Base-by-base conservation (phyloP, 2,113 vertebrate species). In the Eurypyga helias region DNA sequence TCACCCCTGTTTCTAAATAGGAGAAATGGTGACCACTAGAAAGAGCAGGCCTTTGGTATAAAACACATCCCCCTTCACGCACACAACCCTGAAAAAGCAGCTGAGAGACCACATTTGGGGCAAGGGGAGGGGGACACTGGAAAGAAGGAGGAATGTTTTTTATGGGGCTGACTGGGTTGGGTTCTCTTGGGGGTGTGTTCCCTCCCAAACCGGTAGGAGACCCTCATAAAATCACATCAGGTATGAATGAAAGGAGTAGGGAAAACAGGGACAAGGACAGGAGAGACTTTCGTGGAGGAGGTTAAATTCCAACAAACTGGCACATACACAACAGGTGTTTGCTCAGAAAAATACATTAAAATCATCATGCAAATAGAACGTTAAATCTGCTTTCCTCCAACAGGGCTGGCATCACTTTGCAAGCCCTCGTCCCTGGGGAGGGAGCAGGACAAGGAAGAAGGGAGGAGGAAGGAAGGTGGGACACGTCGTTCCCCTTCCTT, bases 321-420 rank as follows among this genome's bases (percentile, higher is more conserved):
- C 97, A 98, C 98, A 97, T 97, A 98, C 97, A 98, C 98, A 97
- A 98, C 98, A 98, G 97, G 98, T 98, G 98, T 98, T 98, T 98
- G 98, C 94, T 98, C 98, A 98, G 97, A 98, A 98, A 98, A 98
- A 98, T 98, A 98, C 98, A 98, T 93, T 98, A 97, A 98, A 98
- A 97, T 98, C 83, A 0, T 98, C 98, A 98, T 98, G 98, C 98
- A 98, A 98, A 98, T 98, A 97, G 90, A 98, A 98, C 66, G 24
- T 96, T 98, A 97, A 96, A 87, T 97, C 97, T 95, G 97, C 93
- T 94, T 97, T 96, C 94, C 90, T 88, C 97, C 81, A 0, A 83
- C 96, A 92, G 83, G 94, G 52, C 76, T 93, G 94, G 76, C 72
- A 8, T 76, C 28, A 85, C 89, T 90, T 84, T 54, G 88, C 23